Percentiles rank a stretch among this genome's conserved stretches.
These are phyloP conservation scores for Coelinius sp. DNA, from an alignment of 2,888 invertebrate genomes.

Conservation along the genomic window DNA sequence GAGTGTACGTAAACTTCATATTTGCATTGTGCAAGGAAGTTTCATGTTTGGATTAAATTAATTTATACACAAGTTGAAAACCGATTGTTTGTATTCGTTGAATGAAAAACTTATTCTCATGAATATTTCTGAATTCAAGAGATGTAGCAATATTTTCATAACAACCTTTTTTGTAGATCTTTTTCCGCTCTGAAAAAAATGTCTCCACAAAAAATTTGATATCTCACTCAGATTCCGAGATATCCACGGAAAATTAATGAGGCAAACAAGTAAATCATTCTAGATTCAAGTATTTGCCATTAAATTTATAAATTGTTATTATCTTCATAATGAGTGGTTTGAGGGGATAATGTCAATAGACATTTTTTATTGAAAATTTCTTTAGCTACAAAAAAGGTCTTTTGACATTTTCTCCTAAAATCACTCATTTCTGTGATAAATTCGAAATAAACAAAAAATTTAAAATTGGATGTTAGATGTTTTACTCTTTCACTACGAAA, in stretches of 20 bases:
- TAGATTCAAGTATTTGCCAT: too few species aligned
- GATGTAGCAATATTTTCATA: too few species aligned
- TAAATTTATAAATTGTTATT: too few species aligned
- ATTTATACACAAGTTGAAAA: neutral
- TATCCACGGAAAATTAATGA: too few species aligned
- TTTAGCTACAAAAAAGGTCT: neutral
- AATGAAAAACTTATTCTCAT: neutral
- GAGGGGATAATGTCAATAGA: too few species aligned
- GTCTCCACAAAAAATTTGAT: too few species aligned
- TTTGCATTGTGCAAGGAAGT: conserved; percentile 28
- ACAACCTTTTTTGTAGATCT: too few species aligned
- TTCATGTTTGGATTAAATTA: neutral
- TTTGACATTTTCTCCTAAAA: neutral
- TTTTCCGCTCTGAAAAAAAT: too few species aligned
- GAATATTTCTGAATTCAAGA: neutral
- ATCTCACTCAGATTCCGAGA: too few species aligned
- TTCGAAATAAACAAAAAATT: neutral
- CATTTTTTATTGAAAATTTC: too few species aligned
- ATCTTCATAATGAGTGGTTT: too few species aligned
- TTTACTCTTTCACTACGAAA: neutral
- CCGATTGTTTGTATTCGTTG: neutral
- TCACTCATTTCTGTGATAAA: neutral
- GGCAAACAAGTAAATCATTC: too few species aligned
- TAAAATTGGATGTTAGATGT: neutral
- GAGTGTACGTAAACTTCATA: conserved; percentile 30